Evolutionary conservation across 2,797 vertebrate species (phyloP).

Genomic region (Scolopax bukidnonensis): DNA sequence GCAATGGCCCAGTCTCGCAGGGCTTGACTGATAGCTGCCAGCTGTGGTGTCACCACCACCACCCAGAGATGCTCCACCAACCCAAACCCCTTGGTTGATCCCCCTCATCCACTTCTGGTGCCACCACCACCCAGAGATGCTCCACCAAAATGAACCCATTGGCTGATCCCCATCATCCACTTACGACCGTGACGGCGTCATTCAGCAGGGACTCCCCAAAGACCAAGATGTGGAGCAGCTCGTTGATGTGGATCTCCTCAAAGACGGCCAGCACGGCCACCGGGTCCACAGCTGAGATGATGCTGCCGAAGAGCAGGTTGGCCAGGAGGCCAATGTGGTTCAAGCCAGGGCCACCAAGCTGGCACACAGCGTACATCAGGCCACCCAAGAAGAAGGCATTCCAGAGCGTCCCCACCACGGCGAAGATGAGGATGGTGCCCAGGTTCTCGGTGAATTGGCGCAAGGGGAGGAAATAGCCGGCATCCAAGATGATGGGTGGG

Average conservation of each 20-base stretch:
- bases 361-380: constrained; percentile 88
- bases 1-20: rapidly evolving
- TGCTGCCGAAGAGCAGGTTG: constrained; percentile 92
- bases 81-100: too few species aligned
- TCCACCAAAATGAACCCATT: background rate
- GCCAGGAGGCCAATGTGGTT: constrained; percentile 83
- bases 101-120: background rate
- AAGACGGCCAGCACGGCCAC: constrained; percentile 97
- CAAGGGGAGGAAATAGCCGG: constrained; percentile 96
- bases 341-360: constrained; percentile 80
- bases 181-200: constrained; percentile 96
- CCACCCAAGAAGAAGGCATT: constrained; percentile 94
- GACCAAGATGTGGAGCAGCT: constrained; percentile 95
- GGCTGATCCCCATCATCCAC: background rate
- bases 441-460: constrained; percentile 95
- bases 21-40: background rate
- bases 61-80: too few species aligned
- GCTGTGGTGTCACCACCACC: background rate
- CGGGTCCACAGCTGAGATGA: constrained; percentile 96
- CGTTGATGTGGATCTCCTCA: constrained; percentile 99
- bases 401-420: constrained; percentile 95
- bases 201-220: constrained; percentile 98
- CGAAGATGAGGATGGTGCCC: constrained; percentile 97
- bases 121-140: background rate
- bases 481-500: constrained; percentile 96